Percentiles rank a stretch among this genome's conserved stretches.
phyloP scores from a whole-genome alignment of 2,888 invertebrate genomes.

The Epistrophe grossulariae region DNA sequence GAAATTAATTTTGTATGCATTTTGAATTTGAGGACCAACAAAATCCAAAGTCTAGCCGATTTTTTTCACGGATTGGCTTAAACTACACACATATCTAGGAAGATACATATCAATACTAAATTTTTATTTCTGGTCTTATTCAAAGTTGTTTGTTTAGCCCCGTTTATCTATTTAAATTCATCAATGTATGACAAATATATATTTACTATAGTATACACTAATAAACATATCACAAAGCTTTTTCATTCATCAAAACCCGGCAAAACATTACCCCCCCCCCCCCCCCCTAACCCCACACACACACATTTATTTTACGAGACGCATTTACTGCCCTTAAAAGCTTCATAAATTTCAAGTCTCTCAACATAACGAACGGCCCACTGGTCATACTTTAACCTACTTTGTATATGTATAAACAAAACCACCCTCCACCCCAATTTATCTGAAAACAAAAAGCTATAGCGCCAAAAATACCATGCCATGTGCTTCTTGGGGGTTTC shows the following conservation, averaged over 20 bases:
- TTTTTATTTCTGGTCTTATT: too few relatives aligned
- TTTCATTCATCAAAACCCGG: slow-evolving; percentile 36
- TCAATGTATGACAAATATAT: too few relatives aligned
- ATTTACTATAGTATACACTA: too few relatives aligned
- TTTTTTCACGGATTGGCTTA: too few relatives aligned
- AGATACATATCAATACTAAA: too few relatives aligned
- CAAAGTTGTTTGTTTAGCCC: too few relatives aligned
- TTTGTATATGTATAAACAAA: slow-evolving; percentile 29
- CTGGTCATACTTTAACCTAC: background rate
- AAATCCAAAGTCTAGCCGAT: too few relatives aligned
- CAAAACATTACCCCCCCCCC: background rate
- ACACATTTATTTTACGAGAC: background rate
- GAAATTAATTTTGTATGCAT: too few relatives aligned
- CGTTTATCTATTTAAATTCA: too few relatives aligned
- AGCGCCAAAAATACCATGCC: slow-evolving; percentile 37
- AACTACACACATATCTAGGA: too few relatives aligned
- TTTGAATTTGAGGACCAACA: too few relatives aligned
- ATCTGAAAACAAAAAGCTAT: slow-evolving; percentile 4
- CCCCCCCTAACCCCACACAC: too few relatives aligned
- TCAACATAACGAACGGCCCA: background rate
- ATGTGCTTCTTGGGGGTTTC: slow-evolving; percentile 40
- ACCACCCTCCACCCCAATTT: background rate
- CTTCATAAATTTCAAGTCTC: slow-evolving; percentile 2
- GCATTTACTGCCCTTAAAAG: slow-evolving; percentile 5
- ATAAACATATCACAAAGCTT: background rate